phyloP scores from a whole-genome alignment of 2,113 vertebrate species.

The Hypanus sabinus region DNA sequence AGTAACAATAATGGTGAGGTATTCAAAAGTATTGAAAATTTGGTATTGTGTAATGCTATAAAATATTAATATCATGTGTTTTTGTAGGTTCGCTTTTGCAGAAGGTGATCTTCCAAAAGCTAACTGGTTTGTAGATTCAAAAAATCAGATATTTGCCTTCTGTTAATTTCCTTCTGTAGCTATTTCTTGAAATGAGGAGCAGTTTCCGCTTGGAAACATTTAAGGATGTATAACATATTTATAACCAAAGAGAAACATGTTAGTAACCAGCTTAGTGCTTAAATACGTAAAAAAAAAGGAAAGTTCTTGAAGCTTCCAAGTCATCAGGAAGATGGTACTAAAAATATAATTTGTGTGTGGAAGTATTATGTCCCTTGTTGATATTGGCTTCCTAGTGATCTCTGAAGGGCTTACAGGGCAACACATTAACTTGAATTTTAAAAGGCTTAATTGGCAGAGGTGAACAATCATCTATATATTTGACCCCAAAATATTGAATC shows the following conservation, averaged over 20 bases:
- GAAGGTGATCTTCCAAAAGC: neutral
- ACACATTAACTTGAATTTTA: neutral
- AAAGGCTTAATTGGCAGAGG: neutral
- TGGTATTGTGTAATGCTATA: neutral
- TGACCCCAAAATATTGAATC: neutral
- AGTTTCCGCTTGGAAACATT: constrained; percentile 7
- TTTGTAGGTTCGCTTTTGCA: neutral
- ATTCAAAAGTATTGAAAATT: neutral
- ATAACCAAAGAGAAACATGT: neutral
- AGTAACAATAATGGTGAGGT: neutral
- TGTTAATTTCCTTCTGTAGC: neutral
- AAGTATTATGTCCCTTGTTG: neutral
- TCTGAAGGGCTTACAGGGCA: neutral
- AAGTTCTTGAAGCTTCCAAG: neutral
- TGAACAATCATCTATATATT: neutral
- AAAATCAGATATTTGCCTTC: neutral
- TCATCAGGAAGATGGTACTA: neutral
- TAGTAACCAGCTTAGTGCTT: neutral
- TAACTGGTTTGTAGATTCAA: too few species aligned
- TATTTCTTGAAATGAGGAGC: neutral
- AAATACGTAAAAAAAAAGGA: neutral
- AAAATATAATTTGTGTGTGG: neutral
- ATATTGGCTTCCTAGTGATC: neutral
- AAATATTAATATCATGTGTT: too few species aligned
- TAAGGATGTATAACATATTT: neutral